Percentiles rank a stretch among this genome's conserved stretches.
These are phyloP conservation scores for Teleogryllus occipitalis DNA, from an alignment of 1,140 invertebrate genomes.

Conservation along the genomic window DNA sequence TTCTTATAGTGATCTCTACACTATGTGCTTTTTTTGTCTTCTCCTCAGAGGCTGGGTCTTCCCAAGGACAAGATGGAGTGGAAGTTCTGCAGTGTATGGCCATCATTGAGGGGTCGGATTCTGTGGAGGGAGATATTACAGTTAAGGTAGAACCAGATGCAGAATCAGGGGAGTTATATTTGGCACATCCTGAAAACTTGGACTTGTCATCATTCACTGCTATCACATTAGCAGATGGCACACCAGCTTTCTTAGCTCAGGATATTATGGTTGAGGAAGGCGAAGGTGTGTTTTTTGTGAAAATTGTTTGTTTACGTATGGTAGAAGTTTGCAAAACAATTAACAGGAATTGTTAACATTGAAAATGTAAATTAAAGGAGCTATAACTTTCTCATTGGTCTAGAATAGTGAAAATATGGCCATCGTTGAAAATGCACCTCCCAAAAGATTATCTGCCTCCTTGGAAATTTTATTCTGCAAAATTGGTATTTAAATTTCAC, in stretches of 20 bases:
- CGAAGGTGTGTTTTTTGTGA: background rate
- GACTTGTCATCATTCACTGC: slow-evolving; percentile 16
- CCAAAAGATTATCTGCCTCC: too few relatives aligned
- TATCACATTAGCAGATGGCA: slow-evolving; percentile 22
- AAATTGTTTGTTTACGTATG: background rate
- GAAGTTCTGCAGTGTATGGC: background rate
- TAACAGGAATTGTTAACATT: too few relatives aligned
- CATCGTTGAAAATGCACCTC: too few relatives aligned
- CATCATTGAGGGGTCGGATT: background rate
- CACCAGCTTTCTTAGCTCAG: slow-evolving; percentile 20
- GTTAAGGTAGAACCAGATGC: background rate
- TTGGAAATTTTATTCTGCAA: too few relatives aligned
- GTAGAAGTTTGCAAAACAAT: too few relatives aligned
- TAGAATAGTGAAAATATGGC: too few relatives aligned
- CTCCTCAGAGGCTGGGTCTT: too few relatives aligned
- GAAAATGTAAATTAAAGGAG: too few relatives aligned
- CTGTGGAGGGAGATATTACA: background rate
- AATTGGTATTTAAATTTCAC: too few relatives aligned
- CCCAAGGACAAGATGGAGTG: background rate
- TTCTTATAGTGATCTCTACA: too few relatives aligned
- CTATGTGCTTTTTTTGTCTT: too few relatives aligned
- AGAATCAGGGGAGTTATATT: background rate
- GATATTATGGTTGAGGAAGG: slow-evolving; percentile 16
- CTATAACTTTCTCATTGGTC: too few relatives aligned
- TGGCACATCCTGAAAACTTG: background rate